These are phyloP conservation scores for Alentia gelatinosa DNA, from an alignment of 2,888 invertebrate species.

Conservation along the genomic window DNA sequence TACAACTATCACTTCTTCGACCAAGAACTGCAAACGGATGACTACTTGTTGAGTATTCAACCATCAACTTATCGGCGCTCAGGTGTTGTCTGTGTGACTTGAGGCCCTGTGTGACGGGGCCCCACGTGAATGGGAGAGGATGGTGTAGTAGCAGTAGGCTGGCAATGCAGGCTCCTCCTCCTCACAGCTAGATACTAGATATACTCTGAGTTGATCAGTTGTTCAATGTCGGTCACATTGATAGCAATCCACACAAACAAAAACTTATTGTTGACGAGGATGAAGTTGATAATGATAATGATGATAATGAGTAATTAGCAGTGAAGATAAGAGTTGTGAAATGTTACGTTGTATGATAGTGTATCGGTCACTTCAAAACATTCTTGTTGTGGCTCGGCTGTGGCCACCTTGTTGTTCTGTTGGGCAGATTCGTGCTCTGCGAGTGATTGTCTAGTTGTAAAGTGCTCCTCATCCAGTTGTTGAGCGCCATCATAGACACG, in stretches of 20 bases:
- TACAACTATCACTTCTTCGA: not conserved
- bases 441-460: constrained; percentile 33
- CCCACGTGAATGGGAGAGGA: not conserved
- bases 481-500: constrained; percentile 10
- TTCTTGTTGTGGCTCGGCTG: constrained; percentile 41
- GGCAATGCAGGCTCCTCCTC: not conserved
- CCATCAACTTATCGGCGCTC: constrained; percentile 24
- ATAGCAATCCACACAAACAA: not conserved
- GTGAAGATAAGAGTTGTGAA: constrained; percentile 43
- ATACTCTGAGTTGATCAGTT: not conserved
- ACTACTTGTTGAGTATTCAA: constrained; percentile 22
- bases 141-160: not conserved
- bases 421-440: constrained; percentile 31
- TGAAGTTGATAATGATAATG: not conserved
- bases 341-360: constrained; percentile 44
- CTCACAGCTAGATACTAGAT: not conserved
- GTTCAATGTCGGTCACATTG: not conserved
- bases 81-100: not conserved
- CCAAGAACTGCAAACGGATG: constrained; percentile 13
- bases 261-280: not conserved
- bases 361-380: constrained; percentile 47
- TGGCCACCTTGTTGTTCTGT: constrained; percentile 27
- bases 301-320: constrained; percentile 37
- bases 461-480: constrained; percentile 33
- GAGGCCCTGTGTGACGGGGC: too few relatives aligned